Percentiles rank a stretch among this genome's conserved stretches.
phyloP scores from a whole-genome alignment of 2,113 vertebrate species.

The Pica pica region DNA sequence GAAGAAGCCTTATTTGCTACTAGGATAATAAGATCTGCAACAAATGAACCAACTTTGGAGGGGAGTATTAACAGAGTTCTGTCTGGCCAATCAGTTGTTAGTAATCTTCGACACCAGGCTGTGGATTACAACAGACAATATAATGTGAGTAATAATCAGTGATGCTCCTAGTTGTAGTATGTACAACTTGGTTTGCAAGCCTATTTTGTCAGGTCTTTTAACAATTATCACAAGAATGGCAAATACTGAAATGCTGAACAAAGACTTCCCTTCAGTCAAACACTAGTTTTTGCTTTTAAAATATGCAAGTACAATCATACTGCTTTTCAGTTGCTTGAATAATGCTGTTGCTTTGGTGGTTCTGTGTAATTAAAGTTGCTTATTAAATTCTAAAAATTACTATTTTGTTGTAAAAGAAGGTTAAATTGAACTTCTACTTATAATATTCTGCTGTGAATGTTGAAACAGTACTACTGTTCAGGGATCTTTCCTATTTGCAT shows the following conservation, averaged over 20 bases:
- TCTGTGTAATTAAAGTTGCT: neutral
- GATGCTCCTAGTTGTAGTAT: neutral
- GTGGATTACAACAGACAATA: neutral
- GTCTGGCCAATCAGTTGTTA: slow-evolving; percentile 65
- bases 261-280: neutral
- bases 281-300: neutral
- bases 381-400: neutral
- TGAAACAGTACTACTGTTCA: neutral
- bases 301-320: neutral
- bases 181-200: neutral
- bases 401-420: neutral
- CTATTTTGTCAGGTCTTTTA: neutral
- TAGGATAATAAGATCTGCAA: slow-evolving; percentile 64
- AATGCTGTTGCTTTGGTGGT: neutral
- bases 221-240: neutral
- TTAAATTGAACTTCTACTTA: neutral
- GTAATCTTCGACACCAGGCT: slow-evolving; percentile 64
- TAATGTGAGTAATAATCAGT: slow-evolving; percentile 54
- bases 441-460: neutral
- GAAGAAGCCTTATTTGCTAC: slow-evolving; percentile 71
- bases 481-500: neutral
- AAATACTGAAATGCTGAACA: neutral
- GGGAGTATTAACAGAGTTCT: neutral
- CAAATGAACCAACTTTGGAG: neutral
- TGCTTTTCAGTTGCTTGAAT: neutral